A percentile compares a stretch with the other conserved stretches of the same genome.
Evolutionary conservation across 2,113 vertebrate species (phyloP).

Genomic region (Sakesphorus luctuosus): DNA sequence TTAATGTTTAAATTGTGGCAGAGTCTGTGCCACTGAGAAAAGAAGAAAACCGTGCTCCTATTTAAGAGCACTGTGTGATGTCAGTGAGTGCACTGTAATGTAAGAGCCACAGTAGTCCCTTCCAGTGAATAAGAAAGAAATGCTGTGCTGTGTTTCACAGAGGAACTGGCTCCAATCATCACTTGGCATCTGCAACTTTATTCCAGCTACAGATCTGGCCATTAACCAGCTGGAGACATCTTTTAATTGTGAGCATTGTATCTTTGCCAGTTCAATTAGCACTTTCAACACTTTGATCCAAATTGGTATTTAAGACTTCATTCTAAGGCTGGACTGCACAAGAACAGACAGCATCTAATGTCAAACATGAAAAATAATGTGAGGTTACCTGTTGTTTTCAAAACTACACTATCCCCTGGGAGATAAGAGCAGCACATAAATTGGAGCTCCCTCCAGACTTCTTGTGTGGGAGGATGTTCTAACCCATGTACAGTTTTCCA

Average conservation of each 20-base stretch:
- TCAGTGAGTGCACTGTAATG: background rate
- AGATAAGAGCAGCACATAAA: background rate
- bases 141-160: background rate
- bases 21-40: background rate
- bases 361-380: background rate
- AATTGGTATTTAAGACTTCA: background rate
- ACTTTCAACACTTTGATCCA: background rate
- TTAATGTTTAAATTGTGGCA: background rate
- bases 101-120: background rate
- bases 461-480: background rate
- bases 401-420: background rate
- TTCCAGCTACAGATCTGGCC: background rate
- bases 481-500: background rate
- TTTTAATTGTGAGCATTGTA: conserved; percentile 5
- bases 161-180: background rate
- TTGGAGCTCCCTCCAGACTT: background rate
- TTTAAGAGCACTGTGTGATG: background rate
- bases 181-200: background rate
- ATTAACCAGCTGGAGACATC: background rate
- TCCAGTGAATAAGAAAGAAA: background rate
- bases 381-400: background rate
- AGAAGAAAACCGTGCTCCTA: background rate
- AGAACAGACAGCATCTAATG: background rate
- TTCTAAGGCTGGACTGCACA: background rate
- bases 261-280: conserved; percentile 15